Conservation (phyloP, 2,888 invertebrate genomes). For the Lithophane ornitopus region DNA sequence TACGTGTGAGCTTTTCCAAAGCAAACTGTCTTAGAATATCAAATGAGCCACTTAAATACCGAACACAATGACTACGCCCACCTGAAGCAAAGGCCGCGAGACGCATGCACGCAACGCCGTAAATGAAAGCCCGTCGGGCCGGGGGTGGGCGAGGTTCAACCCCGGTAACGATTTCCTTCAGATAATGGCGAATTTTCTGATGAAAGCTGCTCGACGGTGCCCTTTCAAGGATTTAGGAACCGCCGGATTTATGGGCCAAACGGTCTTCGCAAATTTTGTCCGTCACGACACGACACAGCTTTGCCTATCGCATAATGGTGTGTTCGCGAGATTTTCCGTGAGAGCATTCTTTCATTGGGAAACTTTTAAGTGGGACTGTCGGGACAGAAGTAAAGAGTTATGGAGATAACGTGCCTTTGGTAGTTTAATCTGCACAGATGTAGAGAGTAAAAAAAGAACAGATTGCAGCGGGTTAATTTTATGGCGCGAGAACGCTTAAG, state of each 20-base stretch:
- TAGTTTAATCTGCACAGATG: constrained; percentile 74
- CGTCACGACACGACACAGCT: constrained; percentile 77
- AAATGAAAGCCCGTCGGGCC: constrained; percentile 86
- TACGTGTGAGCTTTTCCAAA: constrained; percentile 87
- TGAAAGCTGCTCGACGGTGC: constrained; percentile 87
- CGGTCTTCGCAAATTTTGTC: constrained; percentile 83
- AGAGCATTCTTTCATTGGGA: constrained; percentile 73
- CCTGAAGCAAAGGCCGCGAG: constrained; percentile 88
- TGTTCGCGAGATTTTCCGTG: constrained; percentile 69
- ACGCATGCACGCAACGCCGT: constrained; percentile 89
- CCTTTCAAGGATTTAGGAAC: constrained; percentile 87
- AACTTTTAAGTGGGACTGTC: constrained; percentile 74
- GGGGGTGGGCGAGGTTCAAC: constrained; percentile 86
- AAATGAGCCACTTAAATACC: constrained; percentile 90
- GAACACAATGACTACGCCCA: constrained; percentile 89
- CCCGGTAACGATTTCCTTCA: constrained; percentile 90
- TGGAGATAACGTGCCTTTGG: constrained; percentile 78
- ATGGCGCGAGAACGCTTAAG: constrained; percentile 79
- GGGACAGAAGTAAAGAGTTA: constrained; percentile 76
- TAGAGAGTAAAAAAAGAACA: constrained; percentile 76
- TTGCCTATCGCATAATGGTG: constrained; percentile 79
- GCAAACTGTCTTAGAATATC: constrained; percentile 90
- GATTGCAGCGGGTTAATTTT: constrained; percentile 81
- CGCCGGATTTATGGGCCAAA: constrained; percentile 84
- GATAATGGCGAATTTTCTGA: constrained; percentile 90